A percentile compares a stretch with the other conserved stretches of the same genome.
phyloP scores from a whole-genome alignment of 2,113 vertebrate species.

The Platysternon megacephalum region DNA sequence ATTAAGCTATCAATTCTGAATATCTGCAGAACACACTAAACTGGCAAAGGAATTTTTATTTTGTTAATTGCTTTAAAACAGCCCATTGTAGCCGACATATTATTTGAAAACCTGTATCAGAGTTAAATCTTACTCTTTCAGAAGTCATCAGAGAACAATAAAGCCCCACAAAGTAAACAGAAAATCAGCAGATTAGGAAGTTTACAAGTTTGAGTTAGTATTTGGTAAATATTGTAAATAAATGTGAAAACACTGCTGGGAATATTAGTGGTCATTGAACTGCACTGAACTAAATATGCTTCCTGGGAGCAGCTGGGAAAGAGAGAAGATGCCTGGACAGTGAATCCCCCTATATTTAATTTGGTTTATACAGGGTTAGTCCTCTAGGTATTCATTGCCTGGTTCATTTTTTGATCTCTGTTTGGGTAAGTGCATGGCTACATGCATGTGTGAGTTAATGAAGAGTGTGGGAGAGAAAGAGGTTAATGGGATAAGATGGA shows the following conservation, averaged over 20 bases:
- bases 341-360: not conserved
- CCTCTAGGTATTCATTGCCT: not conserved
- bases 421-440: not conserved
- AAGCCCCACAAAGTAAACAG: not conserved
- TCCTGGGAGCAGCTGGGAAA: not conserved
- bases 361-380: not conserved
- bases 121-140: not conserved
- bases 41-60: not conserved
- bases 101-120: not conserved
- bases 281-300: not conserved
- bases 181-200: not conserved
- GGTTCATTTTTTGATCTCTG: not conserved
- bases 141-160: not conserved
- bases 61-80: not conserved
- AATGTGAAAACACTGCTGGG: not conserved
- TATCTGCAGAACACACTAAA: not conserved
- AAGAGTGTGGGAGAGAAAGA: not conserved
- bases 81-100: not conserved
- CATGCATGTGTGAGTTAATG: rapidly evolving
- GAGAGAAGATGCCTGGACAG: not conserved
- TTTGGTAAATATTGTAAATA: not conserved
- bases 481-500: rapidly evolving
- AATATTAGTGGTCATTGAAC: not conserved
- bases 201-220: not conserved
- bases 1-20: not conserved